phyloP scores from a whole-genome alignment of 2,113 vertebrate genomes.

The Pelusios castaneus region DNA sequence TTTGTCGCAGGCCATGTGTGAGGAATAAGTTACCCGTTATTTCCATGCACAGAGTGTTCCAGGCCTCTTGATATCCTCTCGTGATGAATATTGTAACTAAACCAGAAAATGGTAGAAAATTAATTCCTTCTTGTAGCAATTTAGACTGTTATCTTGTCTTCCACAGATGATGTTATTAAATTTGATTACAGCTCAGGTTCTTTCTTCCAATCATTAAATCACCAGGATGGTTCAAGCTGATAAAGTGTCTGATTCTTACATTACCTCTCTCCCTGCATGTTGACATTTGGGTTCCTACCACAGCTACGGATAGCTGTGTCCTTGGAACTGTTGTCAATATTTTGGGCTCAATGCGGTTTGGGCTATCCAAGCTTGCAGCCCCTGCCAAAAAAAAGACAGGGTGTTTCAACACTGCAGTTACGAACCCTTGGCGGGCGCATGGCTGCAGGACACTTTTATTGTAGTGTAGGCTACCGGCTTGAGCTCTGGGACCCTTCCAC shows the following conservation, averaged over 20 bases:
- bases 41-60: not conserved
- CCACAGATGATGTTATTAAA: constrained; percentile 29
- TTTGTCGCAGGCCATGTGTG: not conserved
- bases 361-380: not conserved
- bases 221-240: constrained; percentile 21
- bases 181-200: constrained; percentile 22
- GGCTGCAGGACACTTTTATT: not conserved
- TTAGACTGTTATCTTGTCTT: not conserved
- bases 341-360: not conserved
- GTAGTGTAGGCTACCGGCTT: not conserved
- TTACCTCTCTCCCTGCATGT: not conserved
- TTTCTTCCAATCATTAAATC: constrained; percentile 29
- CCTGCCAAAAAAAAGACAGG: not conserved
- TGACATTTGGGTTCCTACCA: constrained; percentile 25
- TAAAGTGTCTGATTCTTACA: constrained; percentile 19
- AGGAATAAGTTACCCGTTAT: not conserved
- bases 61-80: not conserved
- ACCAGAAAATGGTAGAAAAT: not conserved
- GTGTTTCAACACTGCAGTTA: not conserved
- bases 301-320: not conserved
- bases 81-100: constrained; percentile 16
- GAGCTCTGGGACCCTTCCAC: not conserved
- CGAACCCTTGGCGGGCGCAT: not conserved
- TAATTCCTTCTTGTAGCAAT: constrained; percentile 16
- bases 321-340: not conserved